Percentiles rank a stretch among this genome's conserved stretches.
Conservation (phyloP, 2,797 vertebrate genomes). For the Tapirus indicus region DNA sequence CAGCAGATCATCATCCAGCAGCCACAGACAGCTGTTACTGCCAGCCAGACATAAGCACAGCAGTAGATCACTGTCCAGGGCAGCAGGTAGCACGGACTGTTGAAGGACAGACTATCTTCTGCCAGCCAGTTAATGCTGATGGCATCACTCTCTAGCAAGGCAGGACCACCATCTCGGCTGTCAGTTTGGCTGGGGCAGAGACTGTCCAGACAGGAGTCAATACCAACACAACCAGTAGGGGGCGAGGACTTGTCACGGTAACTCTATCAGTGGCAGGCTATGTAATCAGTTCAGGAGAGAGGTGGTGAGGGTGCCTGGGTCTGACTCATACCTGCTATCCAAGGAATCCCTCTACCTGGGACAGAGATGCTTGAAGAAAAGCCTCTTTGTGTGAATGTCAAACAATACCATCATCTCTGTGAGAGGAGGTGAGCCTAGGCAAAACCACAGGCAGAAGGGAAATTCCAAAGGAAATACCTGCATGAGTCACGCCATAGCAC, state of each 20-base stretch:
- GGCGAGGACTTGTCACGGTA: constrained; percentile 93
- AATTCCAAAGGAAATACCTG: constrained; percentile 96
- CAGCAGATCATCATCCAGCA: constrained; percentile 96
- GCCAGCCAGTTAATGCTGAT: constrained; percentile 95
- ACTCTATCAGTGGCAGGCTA: constrained; percentile 92
- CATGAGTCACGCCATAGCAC: constrained; percentile 93
- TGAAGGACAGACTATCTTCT: constrained; percentile 95
- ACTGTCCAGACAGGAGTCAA: constrained; percentile 93
- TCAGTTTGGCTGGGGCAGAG: constrained; percentile 93
- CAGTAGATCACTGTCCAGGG: constrained; percentile 93
- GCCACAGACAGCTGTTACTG: constrained; percentile 93
- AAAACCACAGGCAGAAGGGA: constrained; percentile 94
- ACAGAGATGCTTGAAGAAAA: constrained; percentile 96
- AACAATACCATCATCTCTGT: constrained; percentile 89
- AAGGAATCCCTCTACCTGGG: constrained; percentile 92
- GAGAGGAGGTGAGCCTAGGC: constrained; percentile 92
- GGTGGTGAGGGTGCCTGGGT: constrained; percentile 95
- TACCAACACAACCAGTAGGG: constrained; percentile 93
- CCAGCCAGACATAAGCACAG: constrained; percentile 94
- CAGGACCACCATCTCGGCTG: constrained; percentile 95
- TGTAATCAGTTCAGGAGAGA: constrained; percentile 94
- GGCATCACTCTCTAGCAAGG: constrained; percentile 94
- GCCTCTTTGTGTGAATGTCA: constrained; percentile 89
- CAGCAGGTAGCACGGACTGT: constrained; percentile 95
- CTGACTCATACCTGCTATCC: constrained; percentile 92